phyloP scores from a whole-genome alignment of 2,888 invertebrate genomes.

The Acleris literana region DNA sequence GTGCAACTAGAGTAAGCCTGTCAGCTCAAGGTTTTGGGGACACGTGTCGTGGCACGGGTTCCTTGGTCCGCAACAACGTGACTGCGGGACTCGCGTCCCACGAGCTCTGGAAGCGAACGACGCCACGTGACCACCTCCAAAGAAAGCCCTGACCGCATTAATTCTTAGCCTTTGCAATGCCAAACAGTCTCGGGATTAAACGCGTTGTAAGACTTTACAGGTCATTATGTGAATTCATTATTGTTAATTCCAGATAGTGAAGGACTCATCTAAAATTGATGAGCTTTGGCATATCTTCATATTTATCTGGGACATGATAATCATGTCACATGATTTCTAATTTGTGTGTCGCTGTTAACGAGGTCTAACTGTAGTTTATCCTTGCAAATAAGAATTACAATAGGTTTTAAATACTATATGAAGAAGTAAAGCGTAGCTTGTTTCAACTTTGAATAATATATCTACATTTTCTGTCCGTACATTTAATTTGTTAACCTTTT shows the following conservation, averaged over 20 bases:
- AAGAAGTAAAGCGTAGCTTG: too few relatives aligned
- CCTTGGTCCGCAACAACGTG: slow-evolving; percentile 20
- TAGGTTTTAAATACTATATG: too few relatives aligned
- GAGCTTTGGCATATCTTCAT: slow-evolving; percentile 17
- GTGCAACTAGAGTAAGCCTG: slow-evolving; percentile 44
- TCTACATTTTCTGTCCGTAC: too few relatives aligned
- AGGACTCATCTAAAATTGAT: slow-evolving; percentile 19
- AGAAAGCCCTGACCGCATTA: slow-evolving; percentile 25
- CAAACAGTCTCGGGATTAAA: not conserved
- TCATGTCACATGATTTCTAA: too few relatives aligned
- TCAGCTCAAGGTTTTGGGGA: slow-evolving; percentile 51
- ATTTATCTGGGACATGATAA: slow-evolving; percentile 22
- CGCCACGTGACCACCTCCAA: slow-evolving; percentile 25
- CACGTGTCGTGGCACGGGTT: slow-evolving; percentile 55
- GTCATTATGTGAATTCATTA: not conserved
- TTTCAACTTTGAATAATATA: too few relatives aligned
- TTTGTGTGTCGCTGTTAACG: slow-evolving; percentile 5
- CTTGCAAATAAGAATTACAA: too few relatives aligned
- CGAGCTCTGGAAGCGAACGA: slow-evolving; percentile 8
- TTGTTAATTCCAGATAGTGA: not conserved
- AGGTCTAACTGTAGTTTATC: not conserved
- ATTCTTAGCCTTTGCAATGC: slow-evolving; percentile 3
- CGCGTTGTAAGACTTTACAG: too few relatives aligned
- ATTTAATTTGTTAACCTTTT: too few relatives aligned
- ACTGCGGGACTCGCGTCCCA: slow-evolving; percentile 1